Conservation (phyloP, 1,140 invertebrate genomes). For the Stegodyphus dumicola region DNA sequence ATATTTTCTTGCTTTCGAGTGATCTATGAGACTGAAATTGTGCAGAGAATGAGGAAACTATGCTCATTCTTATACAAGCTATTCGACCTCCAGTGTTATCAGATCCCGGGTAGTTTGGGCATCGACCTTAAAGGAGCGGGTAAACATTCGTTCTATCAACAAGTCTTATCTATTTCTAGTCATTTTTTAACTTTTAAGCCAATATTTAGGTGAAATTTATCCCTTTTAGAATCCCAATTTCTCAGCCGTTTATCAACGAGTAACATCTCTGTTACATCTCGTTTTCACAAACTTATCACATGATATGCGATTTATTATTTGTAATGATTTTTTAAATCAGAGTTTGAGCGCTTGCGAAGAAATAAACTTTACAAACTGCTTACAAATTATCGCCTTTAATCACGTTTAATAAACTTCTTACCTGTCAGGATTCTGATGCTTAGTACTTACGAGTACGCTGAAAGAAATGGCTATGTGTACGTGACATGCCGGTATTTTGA, state of each 20-base stretch:
- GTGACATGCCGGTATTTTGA: too few species aligned
- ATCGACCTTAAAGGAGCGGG: conserved; percentile 19
- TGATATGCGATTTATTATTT: too few species aligned
- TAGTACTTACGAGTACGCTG: too few species aligned
- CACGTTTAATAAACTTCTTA: too few species aligned
- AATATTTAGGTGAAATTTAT: conserved; percentile 13
- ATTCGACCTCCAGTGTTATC: conserved; percentile 24
- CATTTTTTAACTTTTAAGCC: conserved; percentile 17
- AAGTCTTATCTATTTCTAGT: background rate
- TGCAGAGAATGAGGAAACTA: background rate
- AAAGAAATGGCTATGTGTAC: too few species aligned
- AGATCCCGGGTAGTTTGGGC: conserved; percentile 30
- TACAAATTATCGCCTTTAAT: too few species aligned
- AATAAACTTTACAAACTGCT: too few species aligned
- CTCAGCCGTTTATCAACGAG: background rate
- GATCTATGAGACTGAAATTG: background rate
- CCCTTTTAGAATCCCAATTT: background rate
- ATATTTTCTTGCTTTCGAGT: background rate
- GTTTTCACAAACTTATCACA: background rate
- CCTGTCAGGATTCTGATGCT: too few species aligned
- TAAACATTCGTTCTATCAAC: conserved; percentile 34
- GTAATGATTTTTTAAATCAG: too few species aligned
- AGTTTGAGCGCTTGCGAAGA: too few species aligned
- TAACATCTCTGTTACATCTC: background rate
- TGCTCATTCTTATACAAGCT: background rate